These are phyloP conservation scores for Dolichomitus sp. DNA, from an alignment of 2,888 invertebrate species.

Conservation along the genomic window DNA sequence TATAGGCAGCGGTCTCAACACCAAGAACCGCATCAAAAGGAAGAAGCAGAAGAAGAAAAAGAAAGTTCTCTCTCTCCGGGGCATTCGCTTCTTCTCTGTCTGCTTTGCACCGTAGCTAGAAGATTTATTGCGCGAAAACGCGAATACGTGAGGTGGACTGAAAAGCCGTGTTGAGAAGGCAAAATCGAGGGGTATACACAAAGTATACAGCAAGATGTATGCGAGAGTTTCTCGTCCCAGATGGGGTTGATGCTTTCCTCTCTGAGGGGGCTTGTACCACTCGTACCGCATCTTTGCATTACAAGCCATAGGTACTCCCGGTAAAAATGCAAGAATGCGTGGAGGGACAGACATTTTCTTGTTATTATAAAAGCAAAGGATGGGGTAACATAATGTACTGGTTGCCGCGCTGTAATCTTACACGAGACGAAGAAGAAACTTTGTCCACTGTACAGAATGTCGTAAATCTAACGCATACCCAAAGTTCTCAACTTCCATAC, in stretches of 20 bases:
- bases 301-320: constrained; percentile 1
- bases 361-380: constrained; percentile 10
- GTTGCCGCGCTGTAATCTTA: constrained; percentile 4
- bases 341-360: constrained; percentile 5
- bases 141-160: constrained; percentile 61
- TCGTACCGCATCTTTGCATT: constrained; percentile 23
- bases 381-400: constrained; percentile 16
- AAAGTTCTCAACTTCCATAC: neutral
- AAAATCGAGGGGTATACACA: constrained; percentile 34
- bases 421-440: constrained; percentile 22
- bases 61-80: constrained; percentile 52
- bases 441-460: neutral
- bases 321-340: constrained; percentile 26
- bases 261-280: constrained; percentile 9
- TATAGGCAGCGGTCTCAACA: constrained; percentile 17
- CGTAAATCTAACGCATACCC: constrained; percentile 7
- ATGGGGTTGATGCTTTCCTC: constrained; percentile 40
- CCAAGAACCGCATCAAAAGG: constrained; percentile 12
- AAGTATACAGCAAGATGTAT: constrained; percentile 17
- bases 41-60: constrained; percentile 43
- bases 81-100: constrained; percentile 33
- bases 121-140: constrained; percentile 69
- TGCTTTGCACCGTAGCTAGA: constrained; percentile 18
- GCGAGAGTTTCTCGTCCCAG: constrained; percentile 16
- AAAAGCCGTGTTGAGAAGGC: constrained; percentile 58